Evolutionary conservation across 2,888 invertebrate species (phyloP).

Genomic region (Sipha maydis): DNA sequence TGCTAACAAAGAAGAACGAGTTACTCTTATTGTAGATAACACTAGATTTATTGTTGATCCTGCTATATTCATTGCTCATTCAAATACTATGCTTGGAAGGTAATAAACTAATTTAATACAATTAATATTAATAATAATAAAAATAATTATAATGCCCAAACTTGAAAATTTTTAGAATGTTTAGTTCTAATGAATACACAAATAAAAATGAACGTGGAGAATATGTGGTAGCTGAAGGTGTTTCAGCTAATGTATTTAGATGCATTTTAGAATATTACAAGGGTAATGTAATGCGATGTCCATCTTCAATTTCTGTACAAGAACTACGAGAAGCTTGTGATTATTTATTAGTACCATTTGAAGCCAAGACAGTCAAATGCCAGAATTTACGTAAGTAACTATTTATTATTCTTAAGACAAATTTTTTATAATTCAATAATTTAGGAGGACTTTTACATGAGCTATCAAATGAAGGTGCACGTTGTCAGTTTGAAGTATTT

Average conservation of each 20-base stretch:
- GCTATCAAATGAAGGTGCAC: conserved; percentile 98
- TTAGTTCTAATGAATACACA: conserved; percentile 92
- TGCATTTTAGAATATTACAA: conserved; percentile 95
- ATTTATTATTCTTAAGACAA: background rate
- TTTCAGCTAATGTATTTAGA: conserved; percentile 93
- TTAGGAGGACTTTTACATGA: conserved; percentile 94
- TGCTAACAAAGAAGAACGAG: conserved; percentile 76
- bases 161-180: conserved; percentile 77
- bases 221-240: conserved; percentile 96
- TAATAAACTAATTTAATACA: conserved; percentile 65
- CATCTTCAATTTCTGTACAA: conserved; percentile 94
- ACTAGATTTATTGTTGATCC: conserved; percentile 95
- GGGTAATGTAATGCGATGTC: conserved; percentile 90
- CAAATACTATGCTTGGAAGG: conserved; percentile 97
- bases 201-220: conserved; percentile 96
- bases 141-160: background rate
- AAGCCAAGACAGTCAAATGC: conserved; percentile 93
- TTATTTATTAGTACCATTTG: conserved; percentile 96
- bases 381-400: conserved; percentile 87
- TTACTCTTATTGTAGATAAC: conserved; percentile 95
- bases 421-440: background rate
- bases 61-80: conserved; percentile 90
- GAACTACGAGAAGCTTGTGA: conserved; percentile 98
- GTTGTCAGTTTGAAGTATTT: conserved; percentile 95
- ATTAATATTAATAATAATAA: conserved; percentile 9